Evolutionary conservation across 1,140 invertebrate species (phyloP), one percentile per base, ranked within the genome.

Genomic region (Listronotus bonariensis): DNA sequence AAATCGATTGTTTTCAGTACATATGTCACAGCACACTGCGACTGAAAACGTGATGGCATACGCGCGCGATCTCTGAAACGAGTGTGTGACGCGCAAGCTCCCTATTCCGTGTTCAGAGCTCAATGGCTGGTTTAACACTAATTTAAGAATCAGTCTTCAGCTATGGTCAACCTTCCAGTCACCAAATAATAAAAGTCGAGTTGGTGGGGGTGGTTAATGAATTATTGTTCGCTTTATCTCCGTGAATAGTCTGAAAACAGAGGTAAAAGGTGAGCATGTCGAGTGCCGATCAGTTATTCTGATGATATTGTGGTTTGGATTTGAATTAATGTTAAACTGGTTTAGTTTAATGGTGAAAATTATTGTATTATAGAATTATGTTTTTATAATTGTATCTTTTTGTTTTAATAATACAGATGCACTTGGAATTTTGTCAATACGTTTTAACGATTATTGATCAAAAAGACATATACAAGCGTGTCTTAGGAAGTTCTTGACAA

Each of bases 91-190:
- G 56, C 56, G 42, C 56, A 48, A 46, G 32, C 58, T 51, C 60
- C 34, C 7, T 48, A 14, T 18, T 17, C 17, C 51, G 17, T 57
- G 31, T 41, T 15, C 48, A 31, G 11, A 12, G 18, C 45, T 51
- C 53, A 57, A 57, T 51, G 62, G 53, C 54, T 56, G 54, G 40
- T 40, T 57, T 32, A 57, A 43, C 38, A 65, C 62, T 65, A 65
- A 65, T 65, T 65, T 53, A 49, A 63, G 58, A 61, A 46, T 38
- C 20, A 40, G 41, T 63, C 61, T 63, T 63, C 61, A 36, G 54
- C 17, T 45, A 55, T 59, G 54, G 63, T 65, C 54, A 65, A 54
- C 63, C 62, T 64, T 64, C 41, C 55, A 65, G 63, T 65, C 63
- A 58, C 63, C 63, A 48, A 65, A 65, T 65, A 65, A 65, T 46